Conservation (phyloP, 2,113 vertebrate genomes). For the Prionailurus viverrinus region DNA sequence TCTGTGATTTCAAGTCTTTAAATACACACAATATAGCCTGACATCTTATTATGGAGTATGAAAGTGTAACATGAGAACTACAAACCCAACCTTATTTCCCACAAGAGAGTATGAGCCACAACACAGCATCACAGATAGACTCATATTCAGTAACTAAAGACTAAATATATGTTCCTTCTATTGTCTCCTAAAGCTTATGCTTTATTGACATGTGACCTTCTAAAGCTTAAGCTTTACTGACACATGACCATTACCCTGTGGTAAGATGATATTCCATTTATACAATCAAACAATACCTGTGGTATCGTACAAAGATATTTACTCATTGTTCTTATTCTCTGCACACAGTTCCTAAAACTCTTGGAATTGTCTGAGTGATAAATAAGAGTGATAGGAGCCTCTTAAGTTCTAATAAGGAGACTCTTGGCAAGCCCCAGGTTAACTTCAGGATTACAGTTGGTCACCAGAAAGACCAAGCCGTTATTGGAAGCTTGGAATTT, state of each 20-base stretch:
- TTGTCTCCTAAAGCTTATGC: not conserved
- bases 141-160: not conserved
- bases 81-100: not conserved
- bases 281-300: not conserved
- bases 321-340: not conserved
- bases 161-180: not conserved
- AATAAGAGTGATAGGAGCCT: not conserved
- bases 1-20: constrained; percentile 31
- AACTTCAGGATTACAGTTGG: not conserved
- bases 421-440: not conserved
- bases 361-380: not conserved
- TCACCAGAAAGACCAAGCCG: not conserved
- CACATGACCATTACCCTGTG: not conserved
- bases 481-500: not conserved
- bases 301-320: not conserved
- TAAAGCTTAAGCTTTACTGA: not conserved
- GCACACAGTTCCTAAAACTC: not conserved
- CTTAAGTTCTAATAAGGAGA: not conserved
- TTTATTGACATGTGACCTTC: not conserved
- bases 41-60: not conserved
- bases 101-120: not conserved
- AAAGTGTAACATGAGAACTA: not conserved
- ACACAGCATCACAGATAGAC: not conserved
- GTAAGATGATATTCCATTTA: not conserved
- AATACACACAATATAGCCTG: constrained; percentile 23